Evolutionary conservation across 1,140 invertebrate species (phyloP).

Genomic region (Episyrphus balteatus): DNA sequence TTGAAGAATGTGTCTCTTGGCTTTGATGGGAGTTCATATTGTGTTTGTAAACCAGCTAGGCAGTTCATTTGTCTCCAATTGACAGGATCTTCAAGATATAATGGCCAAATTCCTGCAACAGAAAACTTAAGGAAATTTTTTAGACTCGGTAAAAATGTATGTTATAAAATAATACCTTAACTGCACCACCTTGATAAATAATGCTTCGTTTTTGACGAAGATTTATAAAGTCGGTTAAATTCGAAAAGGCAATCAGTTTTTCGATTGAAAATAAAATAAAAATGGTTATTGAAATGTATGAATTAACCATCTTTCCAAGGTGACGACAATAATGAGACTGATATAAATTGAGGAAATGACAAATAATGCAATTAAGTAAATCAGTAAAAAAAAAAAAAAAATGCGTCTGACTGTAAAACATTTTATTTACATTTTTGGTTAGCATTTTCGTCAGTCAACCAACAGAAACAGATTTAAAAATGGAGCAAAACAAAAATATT

Average conservation of each 20-base stretch:
- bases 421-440: too few species aligned
- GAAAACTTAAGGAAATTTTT: constrained; percentile 12
- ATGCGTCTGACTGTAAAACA: too few species aligned
- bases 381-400: too few species aligned
- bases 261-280: too few species aligned
- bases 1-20: constrained; percentile 32
- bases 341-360: too few species aligned
- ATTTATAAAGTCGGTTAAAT: not conserved
- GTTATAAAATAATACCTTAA: not conserved
- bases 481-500: too few species aligned
- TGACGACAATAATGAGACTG: too few species aligned
- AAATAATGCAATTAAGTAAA: too few species aligned
- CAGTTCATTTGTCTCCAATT: constrained; percentile 24
- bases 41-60: constrained; percentile 24
- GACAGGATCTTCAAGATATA: constrained; percentile 23
- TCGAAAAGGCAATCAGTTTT: not conserved
- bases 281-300: too few species aligned
- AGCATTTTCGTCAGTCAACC: too few species aligned
- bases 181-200: not conserved
- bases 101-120: constrained; percentile 23
- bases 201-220: not conserved
- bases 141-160: not conserved
- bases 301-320: too few species aligned
- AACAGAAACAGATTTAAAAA: too few species aligned
- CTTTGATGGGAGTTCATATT: constrained; percentile 19